Conservation (phyloP, 2,113 vertebrate genomes). For the Odocoileus hemionus region DNA sequence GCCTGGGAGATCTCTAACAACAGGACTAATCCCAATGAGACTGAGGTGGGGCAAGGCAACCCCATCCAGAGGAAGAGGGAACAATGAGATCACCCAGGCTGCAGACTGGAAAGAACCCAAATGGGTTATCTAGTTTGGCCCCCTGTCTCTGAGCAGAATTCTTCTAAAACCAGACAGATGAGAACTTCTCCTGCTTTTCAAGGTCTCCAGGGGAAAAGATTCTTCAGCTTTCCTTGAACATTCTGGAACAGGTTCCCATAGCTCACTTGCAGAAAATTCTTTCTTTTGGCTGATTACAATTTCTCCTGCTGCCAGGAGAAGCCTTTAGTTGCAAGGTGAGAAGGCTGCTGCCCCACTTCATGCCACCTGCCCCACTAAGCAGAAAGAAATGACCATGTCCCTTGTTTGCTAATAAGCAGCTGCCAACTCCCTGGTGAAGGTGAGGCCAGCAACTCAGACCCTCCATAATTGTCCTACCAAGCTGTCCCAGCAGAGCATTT, state of each 20-base stretch:
- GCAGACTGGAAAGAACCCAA: conserved; percentile 37
- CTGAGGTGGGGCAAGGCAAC: conserved; percentile 11
- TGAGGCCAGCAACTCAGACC: background rate
- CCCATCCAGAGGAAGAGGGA: background rate
- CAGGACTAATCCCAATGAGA: conserved; percentile 20
- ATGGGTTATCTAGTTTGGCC: conserved; percentile 16
- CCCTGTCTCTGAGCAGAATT: conserved; percentile 41
- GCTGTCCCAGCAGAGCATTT: background rate
- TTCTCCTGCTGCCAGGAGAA: background rate
- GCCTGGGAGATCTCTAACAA: conserved; percentile 2
- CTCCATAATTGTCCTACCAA: background rate
- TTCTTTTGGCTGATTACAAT: background rate
- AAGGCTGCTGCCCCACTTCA: background rate
- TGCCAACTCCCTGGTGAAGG: background rate
- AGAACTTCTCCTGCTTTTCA: conserved; percentile 37
- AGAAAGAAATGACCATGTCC: background rate
- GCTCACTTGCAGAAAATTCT: background rate
- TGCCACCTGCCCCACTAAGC: background rate
- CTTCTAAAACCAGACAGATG: conserved; percentile 5
- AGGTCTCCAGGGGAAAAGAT: conserved; percentile 40
- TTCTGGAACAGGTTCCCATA: conserved; percentile 26
- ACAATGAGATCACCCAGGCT: conserved; percentile 13
- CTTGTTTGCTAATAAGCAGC: background rate
- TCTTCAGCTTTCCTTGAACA: background rate
- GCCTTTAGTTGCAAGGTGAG: background rate